Base-by-base conservation (phyloP, 2,797 vertebrate species). In the Poeciliopsis turneri region DNA sequence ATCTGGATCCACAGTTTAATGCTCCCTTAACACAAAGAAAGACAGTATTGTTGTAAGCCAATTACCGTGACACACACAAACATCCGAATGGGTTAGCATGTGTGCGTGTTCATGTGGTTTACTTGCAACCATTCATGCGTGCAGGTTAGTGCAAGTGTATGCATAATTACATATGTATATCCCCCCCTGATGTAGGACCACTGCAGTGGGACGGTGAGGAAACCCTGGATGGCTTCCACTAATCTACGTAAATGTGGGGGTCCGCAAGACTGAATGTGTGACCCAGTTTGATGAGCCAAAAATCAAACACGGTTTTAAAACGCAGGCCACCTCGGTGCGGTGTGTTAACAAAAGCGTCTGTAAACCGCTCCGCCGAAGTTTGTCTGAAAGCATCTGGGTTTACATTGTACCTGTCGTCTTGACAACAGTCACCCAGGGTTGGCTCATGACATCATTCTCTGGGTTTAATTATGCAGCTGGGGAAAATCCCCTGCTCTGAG, bases 1-100 rank as follows among this genome's bases (percentile, higher is more conserved):
- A 95, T 96, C 95, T 96, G 95, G 93, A 79, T 71, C 74, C 87
- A 90, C 93, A 88, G 84, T 86, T 92, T 91, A 90, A 82, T 87
- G 86, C 88, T 89, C 81, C 87, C 74, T 90, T 80, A 83, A 81
- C 61, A 68, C 75, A 93, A 89, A 95, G 95, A 96, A 96, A 95
- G 91, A 90, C 90, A 76, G 90, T 86, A 95, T 96, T 96, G 95
- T 94, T 95, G 93, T 90, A 79, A 87, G 80, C 84, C 86, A 94
- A 91, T 94, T 93, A 93, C 75, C 78, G 76, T 6, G 79, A 84
- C 78, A 83, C 88, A 88, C 80, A 90, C 81, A 91, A 87, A 90
- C 86, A 87, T 89, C 89, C 82, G 86, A 87, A 78, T 85, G 75
- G n/a, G 15, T 12, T 12, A 75, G 74, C 81, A 71, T 64, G 28